These are phyloP conservation scores for Aphidius colemani DNA, from an alignment of 2,888 invertebrate species.

Conservation along the genomic window DNA sequence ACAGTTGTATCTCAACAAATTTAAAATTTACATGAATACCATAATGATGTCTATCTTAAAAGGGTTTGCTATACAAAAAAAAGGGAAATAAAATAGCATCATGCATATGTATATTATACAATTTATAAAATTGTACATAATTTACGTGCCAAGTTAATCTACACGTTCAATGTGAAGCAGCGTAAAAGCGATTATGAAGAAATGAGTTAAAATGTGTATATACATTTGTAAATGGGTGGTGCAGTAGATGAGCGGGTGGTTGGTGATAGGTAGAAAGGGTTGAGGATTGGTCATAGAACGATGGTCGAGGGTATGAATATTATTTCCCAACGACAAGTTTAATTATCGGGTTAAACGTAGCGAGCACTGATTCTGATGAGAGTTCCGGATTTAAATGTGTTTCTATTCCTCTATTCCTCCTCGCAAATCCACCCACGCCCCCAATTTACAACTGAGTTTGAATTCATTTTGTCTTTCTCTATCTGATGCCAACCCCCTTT, in stretches of 20 bases:
- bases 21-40: not conserved
- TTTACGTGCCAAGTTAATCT: not conserved
- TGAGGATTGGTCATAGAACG: slow-evolving; percentile 26
- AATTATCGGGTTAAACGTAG: slow-evolving; percentile 60
- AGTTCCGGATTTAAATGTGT: slow-evolving; percentile 58
- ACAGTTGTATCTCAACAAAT: not conserved
- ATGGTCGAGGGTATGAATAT: slow-evolving; percentile 22
- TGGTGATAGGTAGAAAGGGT: not conserved
- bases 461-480: too few relatives aligned
- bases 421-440: not conserved
- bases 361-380: slow-evolving; percentile 60
- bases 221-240: not conserved
- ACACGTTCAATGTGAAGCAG: too few relatives aligned
- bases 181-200: too few relatives aligned
- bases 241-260: too few relatives aligned
- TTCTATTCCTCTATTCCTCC: slow-evolving; percentile 38
- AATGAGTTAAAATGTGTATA: not conserved
- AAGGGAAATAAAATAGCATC: not conserved
- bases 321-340: slow-evolving; percentile 46
- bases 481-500: too few relatives aligned
- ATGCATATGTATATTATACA: not conserved
- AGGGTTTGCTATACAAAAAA: not conserved
- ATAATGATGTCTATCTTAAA: not conserved
- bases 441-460: too few relatives aligned
- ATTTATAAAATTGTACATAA: slow-evolving; percentile 4